Evolutionary conservation across 2,888 invertebrate genomes (phyloP), one percentile per base, ranked within the genome.

Genomic region (Catocala fraxini): DNA sequence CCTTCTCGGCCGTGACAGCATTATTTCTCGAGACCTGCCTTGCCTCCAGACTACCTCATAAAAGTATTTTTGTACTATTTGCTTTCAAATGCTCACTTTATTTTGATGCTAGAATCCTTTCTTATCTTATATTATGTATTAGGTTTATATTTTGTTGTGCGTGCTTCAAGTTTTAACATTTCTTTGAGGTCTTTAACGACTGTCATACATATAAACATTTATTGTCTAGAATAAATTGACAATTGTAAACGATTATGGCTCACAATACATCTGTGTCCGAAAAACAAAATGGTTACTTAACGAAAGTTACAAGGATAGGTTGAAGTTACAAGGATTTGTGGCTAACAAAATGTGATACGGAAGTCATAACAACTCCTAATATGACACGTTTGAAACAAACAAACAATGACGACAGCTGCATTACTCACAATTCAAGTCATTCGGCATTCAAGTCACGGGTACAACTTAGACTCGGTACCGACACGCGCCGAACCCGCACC

Each of bases 1-100:
- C 75, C 75, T 77, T 63, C 57, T 56, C 62, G 63, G 60, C 74
- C 75, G 77, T 74, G 74, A 77, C 77, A 69, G 63, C 68, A 68
- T 77, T 75, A 75, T 71, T 71, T 65, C 54, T 63, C 48, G 49
- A 57, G 64, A 70, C 73, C 71, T 68, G 74, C 47, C 51, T 55
- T 51, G 77, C 75, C 69, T 76, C 71, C 45, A 60, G 47, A 73
- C 56, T 69, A 60, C 58, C 71, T 68, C 74, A 71, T 76, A 64
- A 68, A 65, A 65, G 61, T 76, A 62, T 73, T 71, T 61, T 43
- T 49, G 51, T 49, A 63, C 65, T 62, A 70, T 73, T 70, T 60
- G 49, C 70, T 70, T 63, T 58, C 62, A 62, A 71, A 63, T 58
- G 60, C 33, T 64, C 66, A 55, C 57, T 66, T 68, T 76, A 64